These are phyloP conservation scores for Cossypha polioptera DNA, from an alignment of 2,797 vertebrate genomes.

Conservation along the genomic window DNA sequence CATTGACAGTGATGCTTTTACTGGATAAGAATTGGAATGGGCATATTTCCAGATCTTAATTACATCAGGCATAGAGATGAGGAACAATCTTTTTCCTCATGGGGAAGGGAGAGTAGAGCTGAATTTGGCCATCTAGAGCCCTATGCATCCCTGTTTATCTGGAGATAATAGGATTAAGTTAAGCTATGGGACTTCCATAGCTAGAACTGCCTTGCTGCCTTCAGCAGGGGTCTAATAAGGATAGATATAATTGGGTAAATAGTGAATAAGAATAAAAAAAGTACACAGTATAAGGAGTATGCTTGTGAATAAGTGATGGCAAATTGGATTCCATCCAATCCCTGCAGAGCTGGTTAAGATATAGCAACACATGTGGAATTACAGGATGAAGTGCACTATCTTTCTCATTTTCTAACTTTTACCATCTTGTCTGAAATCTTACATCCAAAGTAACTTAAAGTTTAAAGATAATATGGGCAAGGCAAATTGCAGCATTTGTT, in stretches of 20 bases:
- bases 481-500: not conserved
- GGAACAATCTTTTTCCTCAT: conserved; percentile 65
- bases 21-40: conserved; percentile 76
- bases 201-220: conserved; percentile 73
- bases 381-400: conserved; percentile 32
- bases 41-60: conserved; percentile 81
- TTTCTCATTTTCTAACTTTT: conserved; percentile 16
- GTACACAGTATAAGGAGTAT: conserved; percentile 64
- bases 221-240: conserved; percentile 84
- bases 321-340: conserved; percentile 77
- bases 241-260: conserved; percentile 81
- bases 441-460: not conserved
- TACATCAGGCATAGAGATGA: conserved; percentile 77
- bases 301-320: conserved; percentile 73
- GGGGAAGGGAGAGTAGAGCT: conserved; percentile 54
- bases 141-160: conserved; percentile 72
- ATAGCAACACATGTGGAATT: conserved; percentile 36
- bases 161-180: conserved; percentile 83
- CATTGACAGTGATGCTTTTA: conserved; percentile 76
- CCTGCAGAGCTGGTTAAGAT: conserved; percentile 65
- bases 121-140: conserved; percentile 76
- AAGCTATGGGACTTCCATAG: conserved; percentile 78
- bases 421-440: conserved; percentile 13
- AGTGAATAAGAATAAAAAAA: conserved; percentile 73
- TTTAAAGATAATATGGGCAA: not conserved